phyloP scores from a whole-genome alignment of 1,140 invertebrate species.

The Choristoneura fumiferana region DNA sequence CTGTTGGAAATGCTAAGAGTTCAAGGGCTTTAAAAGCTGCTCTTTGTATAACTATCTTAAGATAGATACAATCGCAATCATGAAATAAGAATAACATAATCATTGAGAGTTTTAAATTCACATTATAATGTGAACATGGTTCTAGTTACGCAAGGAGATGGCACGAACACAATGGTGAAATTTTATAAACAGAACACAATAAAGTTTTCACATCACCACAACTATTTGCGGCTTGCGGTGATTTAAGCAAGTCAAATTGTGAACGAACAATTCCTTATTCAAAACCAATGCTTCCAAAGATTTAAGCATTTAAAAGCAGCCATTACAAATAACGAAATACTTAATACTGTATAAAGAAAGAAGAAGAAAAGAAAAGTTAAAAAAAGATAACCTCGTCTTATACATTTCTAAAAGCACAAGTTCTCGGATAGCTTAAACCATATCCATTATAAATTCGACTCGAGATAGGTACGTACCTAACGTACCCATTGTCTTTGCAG shows the following conservation, averaged over 20 bases:
- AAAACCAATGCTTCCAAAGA: too few relatives aligned
- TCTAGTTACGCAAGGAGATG: slow-evolving; percentile 5
- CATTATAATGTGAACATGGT: not conserved
- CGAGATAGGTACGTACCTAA: not conserved
- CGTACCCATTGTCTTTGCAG: slow-evolving; percentile 1
- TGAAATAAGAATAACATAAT: too few relatives aligned
- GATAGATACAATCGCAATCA: too few relatives aligned
- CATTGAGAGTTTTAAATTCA: not conserved
- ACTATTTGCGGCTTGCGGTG: not conserved
- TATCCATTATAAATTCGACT: slow-evolving; percentile 1
- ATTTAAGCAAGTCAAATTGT: not conserved
- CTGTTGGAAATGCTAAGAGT: too few relatives aligned
- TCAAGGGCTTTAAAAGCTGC: too few relatives aligned
- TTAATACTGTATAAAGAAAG: too few relatives aligned
- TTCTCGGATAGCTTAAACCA: not conserved
- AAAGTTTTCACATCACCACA: slow-evolving; percentile 1
- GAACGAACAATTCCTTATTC: not conserved
- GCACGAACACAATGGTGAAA: slow-evolving; percentile 13
- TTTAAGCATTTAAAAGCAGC: too few relatives aligned
- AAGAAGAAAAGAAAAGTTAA: too few relatives aligned
- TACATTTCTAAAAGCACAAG: not conserved
- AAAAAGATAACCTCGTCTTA: too few relatives aligned
- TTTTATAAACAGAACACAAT: slow-evolving; percentile 5
- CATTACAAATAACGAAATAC: too few relatives aligned
- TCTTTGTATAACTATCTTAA: too few relatives aligned